These are phyloP conservation scores for Crossocerus cetratus DNA, from an alignment of 2,888 invertebrate genomes.

Conservation along the genomic window DNA sequence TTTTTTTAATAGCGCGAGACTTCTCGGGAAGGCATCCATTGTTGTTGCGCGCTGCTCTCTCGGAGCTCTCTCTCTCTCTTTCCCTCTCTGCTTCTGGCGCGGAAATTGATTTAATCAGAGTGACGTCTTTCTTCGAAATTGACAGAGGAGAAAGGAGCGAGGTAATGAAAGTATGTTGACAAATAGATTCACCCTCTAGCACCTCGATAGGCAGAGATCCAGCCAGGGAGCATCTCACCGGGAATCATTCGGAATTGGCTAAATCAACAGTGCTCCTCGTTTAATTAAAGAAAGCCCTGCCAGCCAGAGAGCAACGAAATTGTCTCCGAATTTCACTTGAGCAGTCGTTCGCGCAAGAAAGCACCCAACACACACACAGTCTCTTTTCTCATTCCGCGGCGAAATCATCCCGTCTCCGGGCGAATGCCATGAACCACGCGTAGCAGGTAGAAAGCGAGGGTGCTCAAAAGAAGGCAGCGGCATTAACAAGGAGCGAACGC, in stretches of 20 bases:
- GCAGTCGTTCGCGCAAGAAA: neutral
- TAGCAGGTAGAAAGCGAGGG: neutral
- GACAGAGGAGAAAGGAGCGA: neutral
- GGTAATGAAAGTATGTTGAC: slow-evolving; percentile 2
- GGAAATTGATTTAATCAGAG: neutral
- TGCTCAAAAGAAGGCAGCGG: neutral
- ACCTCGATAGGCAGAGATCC: neutral
- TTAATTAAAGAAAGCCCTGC: slow-evolving; percentile 9
- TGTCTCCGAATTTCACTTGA: neutral
- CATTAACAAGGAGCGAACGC: neutral
- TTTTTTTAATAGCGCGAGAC: neutral
- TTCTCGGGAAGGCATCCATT: neutral
- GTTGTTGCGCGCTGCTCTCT: neutral
- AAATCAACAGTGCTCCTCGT: slow-evolving; percentile 24
- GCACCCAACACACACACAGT: too few relatives aligned
- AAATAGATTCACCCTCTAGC: neutral
- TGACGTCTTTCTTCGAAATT: neutral
- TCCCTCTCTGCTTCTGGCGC: neutral
- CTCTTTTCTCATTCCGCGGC: too few relatives aligned
- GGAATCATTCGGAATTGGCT: neutral
- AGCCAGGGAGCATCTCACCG: neutral
- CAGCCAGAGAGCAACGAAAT: neutral
- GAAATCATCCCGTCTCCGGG: too few relatives aligned
- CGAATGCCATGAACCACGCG: neutral
- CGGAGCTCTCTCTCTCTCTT: too few relatives aligned